Percentiles rank a stretch among this genome's conserved stretches.
These are phyloP conservation scores for Epinephelus fuscoguttatus DNA, from an alignment of 2,113 vertebrate species.

Conservation along the genomic window DNA sequence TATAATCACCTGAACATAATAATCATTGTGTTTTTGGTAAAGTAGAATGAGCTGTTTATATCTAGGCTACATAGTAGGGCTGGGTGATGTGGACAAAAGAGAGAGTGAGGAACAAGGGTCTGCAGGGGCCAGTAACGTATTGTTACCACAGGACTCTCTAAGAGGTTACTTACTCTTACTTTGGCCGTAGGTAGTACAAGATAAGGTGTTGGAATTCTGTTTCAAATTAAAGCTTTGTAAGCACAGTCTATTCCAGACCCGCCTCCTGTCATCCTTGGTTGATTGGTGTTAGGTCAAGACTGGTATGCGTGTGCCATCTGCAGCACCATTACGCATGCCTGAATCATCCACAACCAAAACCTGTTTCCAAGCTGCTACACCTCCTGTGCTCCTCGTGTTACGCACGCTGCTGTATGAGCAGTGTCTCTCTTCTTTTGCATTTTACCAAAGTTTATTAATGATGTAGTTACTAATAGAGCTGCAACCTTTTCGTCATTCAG, in stretches of 20 bases:
- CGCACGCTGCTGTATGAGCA: background rate
- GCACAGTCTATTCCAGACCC: background rate
- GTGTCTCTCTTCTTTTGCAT: background rate
- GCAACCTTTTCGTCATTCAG: no score
- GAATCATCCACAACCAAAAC: background rate
- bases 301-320: background rate
- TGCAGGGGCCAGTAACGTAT: background rate
- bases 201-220: background rate
- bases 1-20: no score
- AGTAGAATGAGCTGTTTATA: no score
- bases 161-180: background rate
- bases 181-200: no score
- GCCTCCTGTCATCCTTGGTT: background rate
- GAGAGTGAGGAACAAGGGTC: no score
- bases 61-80: no score
- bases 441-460: background rate
- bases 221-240: background rate
- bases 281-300: background rate
- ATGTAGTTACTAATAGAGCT: no score
- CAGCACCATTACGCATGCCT: background rate
- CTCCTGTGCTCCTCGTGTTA: background rate
- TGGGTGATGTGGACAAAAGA: no score
- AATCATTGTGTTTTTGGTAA: no score
- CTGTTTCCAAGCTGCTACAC: conserved; percentile 5
- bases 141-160: background rate